Base-by-base conservation (phyloP, 2,113 vertebrate species). In the Gymnorhina tibicen region DNA sequence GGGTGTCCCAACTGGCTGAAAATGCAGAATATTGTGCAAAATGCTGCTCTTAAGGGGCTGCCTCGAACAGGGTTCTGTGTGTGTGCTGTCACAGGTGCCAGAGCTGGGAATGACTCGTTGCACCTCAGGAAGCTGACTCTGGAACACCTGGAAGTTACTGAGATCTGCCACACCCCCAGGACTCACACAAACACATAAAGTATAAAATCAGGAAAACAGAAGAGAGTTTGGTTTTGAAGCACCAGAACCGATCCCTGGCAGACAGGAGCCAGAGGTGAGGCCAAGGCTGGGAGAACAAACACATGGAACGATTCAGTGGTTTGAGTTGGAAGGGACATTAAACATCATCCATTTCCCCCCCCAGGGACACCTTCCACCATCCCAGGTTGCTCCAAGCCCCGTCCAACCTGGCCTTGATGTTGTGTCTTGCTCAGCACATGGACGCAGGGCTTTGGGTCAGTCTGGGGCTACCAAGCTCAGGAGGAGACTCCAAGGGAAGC, bases 361-460 rank as follows among this genome's bases (percentile, higher is more conserved):
- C 22, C 35, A 44, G 68, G 68, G 60, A 42, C 68, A 23, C 30
- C 58, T 66, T 6, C 32, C 87, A 37, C 28, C 24, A 4, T 1
- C 9, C 23, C 77, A n/a, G 53, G 23, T 0, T 8, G 46, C 60
- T n/a, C 39, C 46, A 10, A 21, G 30, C 39, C 85, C 39, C 2
- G 1, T 27, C 49, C 35, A 53, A 0, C 28, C 39, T 30, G 50
- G 16, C 33, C 28, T 9, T 37, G 60, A 0, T 6, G 0, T 0
- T 6, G 19, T 28, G 44, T 2, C 17, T 12, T 0, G 3, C 52
- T 8, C 5, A 23, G 12, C 28, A 35, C 50, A 6, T 0, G 4
- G 30, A 26, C 72, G 20, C 18, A 8, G 21, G 23, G 16, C n/a
- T 49, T 5, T 9, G 44, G 47, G 9, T 9, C 46, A 14, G 16